A percentile compares a stretch with the other conserved stretches of the same genome.
Conservation (phyloP, 2,797 vertebrate genomes). For the Ctenochaetus hawaiiensis region DNA sequence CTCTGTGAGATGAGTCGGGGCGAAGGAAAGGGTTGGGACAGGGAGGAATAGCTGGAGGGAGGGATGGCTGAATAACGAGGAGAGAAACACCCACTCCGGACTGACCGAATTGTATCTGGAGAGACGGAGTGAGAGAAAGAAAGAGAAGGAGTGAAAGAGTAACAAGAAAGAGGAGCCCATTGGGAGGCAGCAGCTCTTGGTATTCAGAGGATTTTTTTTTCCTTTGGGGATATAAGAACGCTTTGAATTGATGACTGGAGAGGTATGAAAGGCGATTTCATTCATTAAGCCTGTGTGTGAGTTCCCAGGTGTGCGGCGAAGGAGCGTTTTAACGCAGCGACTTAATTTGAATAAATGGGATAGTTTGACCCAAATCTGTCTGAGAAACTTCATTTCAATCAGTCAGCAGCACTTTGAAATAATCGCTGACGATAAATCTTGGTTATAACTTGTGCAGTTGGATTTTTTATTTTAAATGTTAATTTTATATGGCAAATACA, state of each 20-base stretch:
- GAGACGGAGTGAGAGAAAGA: constrained; percentile 65
- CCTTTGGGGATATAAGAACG: constrained; percentile 64
- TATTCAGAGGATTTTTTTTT: constrained; percentile 61
- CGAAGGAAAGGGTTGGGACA: constrained; percentile 70
- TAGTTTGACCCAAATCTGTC: constrained; percentile 32
- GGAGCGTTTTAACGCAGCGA: constrained; percentile 13
- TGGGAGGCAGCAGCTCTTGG: constrained; percentile 56
- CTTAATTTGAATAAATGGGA: constrained; percentile 29
- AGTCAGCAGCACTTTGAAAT: constrained; percentile 26
- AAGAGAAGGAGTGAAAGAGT: constrained; percentile 41
- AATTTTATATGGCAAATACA: no score
- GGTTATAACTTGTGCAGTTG: constrained; percentile 30
- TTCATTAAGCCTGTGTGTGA: constrained; percentile 42
- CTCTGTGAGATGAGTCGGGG: constrained; percentile 46
- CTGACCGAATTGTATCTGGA: constrained; percentile 69
- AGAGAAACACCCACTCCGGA: constrained; percentile 82
- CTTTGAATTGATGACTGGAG: constrained; percentile 72
- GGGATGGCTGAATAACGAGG: constrained; percentile 81
- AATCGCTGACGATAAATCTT: neutral
- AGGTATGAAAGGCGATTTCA: constrained; percentile 73
- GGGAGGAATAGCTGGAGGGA: constrained; percentile 79
- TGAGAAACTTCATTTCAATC: constrained; percentile 40
- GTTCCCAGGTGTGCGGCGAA: constrained; percentile 56
- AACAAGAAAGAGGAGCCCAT: constrained; percentile 38
- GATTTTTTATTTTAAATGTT: no score